Base-by-base conservation (phyloP, 1,140 invertebrate genomes). In the Homarus americanus region DNA sequence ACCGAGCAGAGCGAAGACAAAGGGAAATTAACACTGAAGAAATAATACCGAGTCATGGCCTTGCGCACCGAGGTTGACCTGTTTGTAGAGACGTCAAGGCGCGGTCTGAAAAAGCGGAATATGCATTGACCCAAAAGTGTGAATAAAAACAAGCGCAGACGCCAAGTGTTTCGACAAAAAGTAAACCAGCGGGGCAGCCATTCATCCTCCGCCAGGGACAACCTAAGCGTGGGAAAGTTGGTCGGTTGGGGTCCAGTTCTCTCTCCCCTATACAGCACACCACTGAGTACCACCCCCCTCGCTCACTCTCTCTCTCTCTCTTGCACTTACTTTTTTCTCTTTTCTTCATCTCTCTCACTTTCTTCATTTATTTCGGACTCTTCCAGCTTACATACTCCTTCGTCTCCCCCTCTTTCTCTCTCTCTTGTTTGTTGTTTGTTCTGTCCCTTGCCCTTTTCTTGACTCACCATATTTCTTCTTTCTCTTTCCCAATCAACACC, bases 291-390 rank as follows among this genome's bases (percentile, higher is more conserved):
- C 15, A 15, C 15, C 15, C 44, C 44, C 9, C 2, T 58, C 2
- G 9, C 20, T 10, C 53, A 24, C 20, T 58, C 53, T 58, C 53
- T 58, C 53, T 58, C 34, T 36, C 40, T 36, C 73, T 75, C 73
- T 75, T 34, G 34, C 73, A 36, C 73, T 75, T 34, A 36, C 73
- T 75, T 34, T 75, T 34, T 75, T 34, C 36, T 34, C 36, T 34
- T 75, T 34, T 75, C 73, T 75, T 34, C 36, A 28, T 75, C 73
- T 75, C 73, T 75, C 73, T 75, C 73, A 36, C 73, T 75, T 34
- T 75, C 73, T 75, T 34, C 36, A 28, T 75, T 34, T 75, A 28
- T 75, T 34, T 75, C 73, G 34, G 32, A 36, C 73, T 75, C 73
- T 24, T 0, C n/a, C 32, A 2, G 2, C 36, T 17, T 24, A 9